Evolutionary conservation across 2,797 vertebrate species (phyloP).

Genomic region (Cossypha dichroa): DNA sequence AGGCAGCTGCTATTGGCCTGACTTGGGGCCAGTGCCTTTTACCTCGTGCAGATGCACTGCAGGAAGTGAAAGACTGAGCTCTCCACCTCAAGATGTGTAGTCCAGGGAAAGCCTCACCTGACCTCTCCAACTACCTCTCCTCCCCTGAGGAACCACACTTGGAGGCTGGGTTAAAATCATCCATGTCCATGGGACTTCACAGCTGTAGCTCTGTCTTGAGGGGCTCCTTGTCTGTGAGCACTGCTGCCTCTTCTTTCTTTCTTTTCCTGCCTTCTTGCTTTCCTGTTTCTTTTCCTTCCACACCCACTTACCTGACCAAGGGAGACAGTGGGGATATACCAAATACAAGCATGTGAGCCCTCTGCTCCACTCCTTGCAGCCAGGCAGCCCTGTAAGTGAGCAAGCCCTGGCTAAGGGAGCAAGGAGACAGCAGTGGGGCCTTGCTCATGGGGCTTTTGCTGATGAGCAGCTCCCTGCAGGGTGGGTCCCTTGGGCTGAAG

Average conservation of each 20-base stretch:
- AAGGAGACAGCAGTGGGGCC: neutral
- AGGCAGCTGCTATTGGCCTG: neutral
- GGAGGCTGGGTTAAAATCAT: rapidly evolving
- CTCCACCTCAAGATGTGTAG: neutral
- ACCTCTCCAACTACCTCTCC: neutral
- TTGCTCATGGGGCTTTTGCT: rapidly evolving
- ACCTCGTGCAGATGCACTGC: neutral
- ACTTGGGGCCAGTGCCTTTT: neutral
- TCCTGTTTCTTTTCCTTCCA: neutral
- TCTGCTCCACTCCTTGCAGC: neutral
- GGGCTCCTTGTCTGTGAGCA: neutral
- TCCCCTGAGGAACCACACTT: neutral
- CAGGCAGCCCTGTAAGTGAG: neutral
- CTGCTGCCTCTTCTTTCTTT: neutral
- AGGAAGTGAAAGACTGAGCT: neutral
- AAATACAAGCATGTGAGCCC: neutral
- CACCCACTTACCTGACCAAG: neutral
- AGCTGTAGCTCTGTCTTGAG: neutral
- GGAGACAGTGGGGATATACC: neutral
- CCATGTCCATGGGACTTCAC: neutral
- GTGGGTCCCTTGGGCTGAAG: neutral
- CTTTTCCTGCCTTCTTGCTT: neutral
- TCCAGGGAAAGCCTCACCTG: neutral
- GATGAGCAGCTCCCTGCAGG: neutral
- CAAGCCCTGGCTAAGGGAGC: neutral